Evolutionary conservation across 2,797 vertebrate species (phyloP), one percentile per base, ranked within the genome.

Genomic region (Erethizon dorsatum): DNA sequence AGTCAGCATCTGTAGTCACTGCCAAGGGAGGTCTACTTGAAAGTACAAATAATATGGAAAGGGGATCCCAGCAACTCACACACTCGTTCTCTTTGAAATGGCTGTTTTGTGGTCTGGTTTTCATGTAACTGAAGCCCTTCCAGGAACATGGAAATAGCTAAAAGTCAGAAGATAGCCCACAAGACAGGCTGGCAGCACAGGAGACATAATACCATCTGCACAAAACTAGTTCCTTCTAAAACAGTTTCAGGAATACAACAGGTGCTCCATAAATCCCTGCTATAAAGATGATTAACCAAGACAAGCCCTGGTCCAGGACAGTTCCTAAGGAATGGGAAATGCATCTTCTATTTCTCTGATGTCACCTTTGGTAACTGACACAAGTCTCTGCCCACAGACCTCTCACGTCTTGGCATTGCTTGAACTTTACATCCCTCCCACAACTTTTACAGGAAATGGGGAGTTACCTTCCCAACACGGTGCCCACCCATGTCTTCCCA

Each of bases 391-490:
- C 41, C 87, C 54, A 20, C 4, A 65, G 50, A 71, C 56, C 8
- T 37, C 52, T 87, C 52, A 6, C 52, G 14, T 47, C 47, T 33
- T 59, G 17, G 52, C 24, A 0, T 52, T 17, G 14, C 52, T 84
- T 84, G 54, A 96, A 78, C 33, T 37, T 91, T 78, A 61, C 8
- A 31, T 15, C 41, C n/a, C 9, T 89, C 41, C 75, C 63, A 45
- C 5, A 33, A 61, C 65, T 83, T 77, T 88, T 89, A n/a, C 3
- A 94, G 45, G 37, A 93, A 94, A n/a, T 56, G 50, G 52, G 56
- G 92, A 93, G 75, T 85, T 83, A 82, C 75, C 37, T 69, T 71
- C 50, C 33, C 69, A 65, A 41, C 61, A 41, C 75, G 69, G 20
- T 13, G 54, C 45, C 41, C 37, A 69, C 37, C 33, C 47, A 24